Conservation (phyloP, 2,888 invertebrate genomes). For the Acanthosepion esculentum region DNA sequence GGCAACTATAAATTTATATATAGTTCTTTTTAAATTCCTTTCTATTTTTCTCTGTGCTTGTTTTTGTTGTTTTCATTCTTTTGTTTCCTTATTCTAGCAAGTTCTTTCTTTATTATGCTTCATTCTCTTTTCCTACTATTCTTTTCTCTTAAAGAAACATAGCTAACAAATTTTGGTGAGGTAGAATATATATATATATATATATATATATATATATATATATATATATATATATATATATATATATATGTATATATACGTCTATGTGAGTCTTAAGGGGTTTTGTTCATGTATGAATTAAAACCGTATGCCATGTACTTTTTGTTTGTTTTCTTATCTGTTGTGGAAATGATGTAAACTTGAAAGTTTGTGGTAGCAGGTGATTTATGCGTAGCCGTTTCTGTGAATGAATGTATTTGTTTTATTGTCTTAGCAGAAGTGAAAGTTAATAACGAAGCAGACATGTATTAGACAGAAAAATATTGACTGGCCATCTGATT, state of each 20-base stretch:
- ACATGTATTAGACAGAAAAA: neutral
- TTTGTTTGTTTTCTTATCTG: neutral
- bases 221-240: neutral
- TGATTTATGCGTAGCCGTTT: neutral
- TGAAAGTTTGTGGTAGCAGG: neutral
- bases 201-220: neutral
- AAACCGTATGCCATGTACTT: neutral
- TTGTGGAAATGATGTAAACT: neutral
- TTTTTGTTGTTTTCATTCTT: too few relatives aligned
- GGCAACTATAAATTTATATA: too few relatives aligned
- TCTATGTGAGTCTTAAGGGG: neutral
- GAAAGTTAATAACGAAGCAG: neutral
- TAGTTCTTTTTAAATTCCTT: too few relatives aligned
- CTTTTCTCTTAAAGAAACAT: too few relatives aligned
- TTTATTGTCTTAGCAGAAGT: neutral
- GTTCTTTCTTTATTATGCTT: too few relatives aligned
- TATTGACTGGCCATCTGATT: neutral
- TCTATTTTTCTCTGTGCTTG: too few relatives aligned
- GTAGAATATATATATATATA: too few relatives aligned
- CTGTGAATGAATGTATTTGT: neutral
- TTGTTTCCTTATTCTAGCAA: too few relatives aligned
- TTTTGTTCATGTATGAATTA: neutral
- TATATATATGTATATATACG: neutral
- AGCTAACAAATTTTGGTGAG: too few relatives aligned
- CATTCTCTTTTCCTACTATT: too few relatives aligned